Evolutionary conservation across 2,797 vertebrate species (phyloP).

Genomic region (Sebastes oblongus): DNA sequence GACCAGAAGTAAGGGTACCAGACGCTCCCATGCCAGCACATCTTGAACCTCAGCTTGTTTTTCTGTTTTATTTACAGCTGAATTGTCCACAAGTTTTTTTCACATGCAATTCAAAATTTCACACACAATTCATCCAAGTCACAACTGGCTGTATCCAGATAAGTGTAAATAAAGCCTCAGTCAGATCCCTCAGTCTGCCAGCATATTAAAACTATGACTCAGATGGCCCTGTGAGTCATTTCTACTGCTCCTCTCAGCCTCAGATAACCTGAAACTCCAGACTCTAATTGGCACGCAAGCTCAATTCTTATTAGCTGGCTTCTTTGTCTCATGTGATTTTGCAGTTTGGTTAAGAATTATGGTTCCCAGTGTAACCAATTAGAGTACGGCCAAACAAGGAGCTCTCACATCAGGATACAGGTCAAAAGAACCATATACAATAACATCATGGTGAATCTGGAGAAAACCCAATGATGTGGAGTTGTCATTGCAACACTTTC

Average conservation of each 20-base stretch:
- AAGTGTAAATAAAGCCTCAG: conserved; percentile 35
- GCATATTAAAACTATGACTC: conserved; percentile 41
- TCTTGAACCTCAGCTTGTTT: not conserved
- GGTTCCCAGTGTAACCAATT: conserved; percentile 26
- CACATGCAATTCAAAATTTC: conserved; percentile 16
- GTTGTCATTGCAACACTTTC: not conserved
- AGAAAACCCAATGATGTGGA: not conserved
- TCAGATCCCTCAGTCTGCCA: conserved; percentile 21
- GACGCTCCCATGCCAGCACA: not conserved
- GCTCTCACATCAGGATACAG: not conserved
- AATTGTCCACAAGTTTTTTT: conserved; percentile 8
- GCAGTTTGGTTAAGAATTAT: conserved; percentile 25
- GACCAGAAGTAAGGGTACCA: not conserved
- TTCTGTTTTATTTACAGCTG: not conserved
- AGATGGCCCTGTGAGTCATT: conserved; percentile 52
- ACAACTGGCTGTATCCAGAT: conserved; percentile 15
- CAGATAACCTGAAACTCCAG: conserved; percentile 40
- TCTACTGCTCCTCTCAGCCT: conserved; percentile 37
- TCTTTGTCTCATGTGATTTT: conserved; percentile 27
- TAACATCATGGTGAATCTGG: not conserved
- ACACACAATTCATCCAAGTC: conserved; percentile 2
- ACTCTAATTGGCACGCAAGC: conserved; percentile 34
- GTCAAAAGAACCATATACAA: conserved; percentile 11
- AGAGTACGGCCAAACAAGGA: conserved; percentile 10
- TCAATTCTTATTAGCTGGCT: conserved; percentile 32